Evolutionary conservation across 2,113 vertebrate genomes (phyloP), one percentile per base, ranked within the genome.

Genomic region (Melanotaenia duboulayi): DNA sequence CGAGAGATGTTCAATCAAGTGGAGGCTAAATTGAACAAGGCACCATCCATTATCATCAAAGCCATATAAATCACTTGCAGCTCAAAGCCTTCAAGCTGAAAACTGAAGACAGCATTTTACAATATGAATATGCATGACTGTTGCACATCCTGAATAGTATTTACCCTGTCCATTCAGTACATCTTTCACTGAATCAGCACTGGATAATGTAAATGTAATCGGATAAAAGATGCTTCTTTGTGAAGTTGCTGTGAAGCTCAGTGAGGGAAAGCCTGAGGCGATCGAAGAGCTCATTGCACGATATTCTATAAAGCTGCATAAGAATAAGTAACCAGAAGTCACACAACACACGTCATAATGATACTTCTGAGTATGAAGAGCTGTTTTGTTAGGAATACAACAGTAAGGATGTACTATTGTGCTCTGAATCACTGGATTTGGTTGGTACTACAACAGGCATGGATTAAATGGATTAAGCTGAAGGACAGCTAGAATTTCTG

Each of bases 391-490:
- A 7, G 11, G 13, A 17, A 60, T 60, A 77, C 39, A 63, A 46
- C 37, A 40, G 32, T 60, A 37, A 22, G 52, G 58, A 64, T 61
- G 32, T 9, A 55, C n/a, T 25, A 19, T 52, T 57, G 32, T 55
- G 39, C 32, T 32, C 51, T 56, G 42, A 61, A 78, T 59, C 35
- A 20, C 14, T 25, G 4, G 63, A 66, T 64, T 54, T 71, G 46
- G 58, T 17, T 32, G 17, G 20, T 74, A 24, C 16, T 60, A 39
- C 49, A 37, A 40, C 20, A 49, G 24, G 52, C 42, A 22, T n/a
- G 74, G 74, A 68, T 73, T 73, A 70, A 11, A n/a, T 35, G 55
- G 66, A 58, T 58, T 83, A 50, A 69, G 50, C 11, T 23, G 24
- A 54, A 76, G 37, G 65, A 50, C 69, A 37, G 14, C 24, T 49